Conservation (phyloP, 2,797 vertebrate genomes). For the Bradypodion pumilum region DNA sequence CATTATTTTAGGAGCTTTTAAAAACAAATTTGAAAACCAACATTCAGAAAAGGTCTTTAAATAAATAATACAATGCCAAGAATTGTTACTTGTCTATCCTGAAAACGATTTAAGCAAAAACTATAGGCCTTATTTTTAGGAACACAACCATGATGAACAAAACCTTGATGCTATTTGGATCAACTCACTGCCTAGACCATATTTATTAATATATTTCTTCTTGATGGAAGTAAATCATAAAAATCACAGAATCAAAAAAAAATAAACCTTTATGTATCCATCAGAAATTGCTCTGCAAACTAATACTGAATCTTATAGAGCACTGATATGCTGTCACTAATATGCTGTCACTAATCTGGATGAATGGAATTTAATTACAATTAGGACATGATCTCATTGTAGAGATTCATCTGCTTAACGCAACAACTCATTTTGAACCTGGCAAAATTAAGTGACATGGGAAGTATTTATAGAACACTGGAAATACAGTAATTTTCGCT, state of each 20-base stretch:
- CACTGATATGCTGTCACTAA: constrained; percentile 11
- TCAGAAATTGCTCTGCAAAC: neutral
- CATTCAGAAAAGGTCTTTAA: neutral
- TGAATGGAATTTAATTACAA: constrained; percentile 31
- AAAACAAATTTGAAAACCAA: neutral
- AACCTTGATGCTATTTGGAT: neutral
- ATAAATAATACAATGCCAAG: neutral
- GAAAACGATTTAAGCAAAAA: neutral
- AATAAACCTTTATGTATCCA: neutral
- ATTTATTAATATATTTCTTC: neutral
- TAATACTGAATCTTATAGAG: neutral
- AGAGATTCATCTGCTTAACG: constrained; percentile 5
- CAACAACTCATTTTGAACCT: constrained; percentile 10
- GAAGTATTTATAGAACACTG: constrained; percentile 13
- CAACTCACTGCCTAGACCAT: neutral
- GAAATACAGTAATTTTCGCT: constrained; percentile 19
- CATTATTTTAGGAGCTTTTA: neutral
- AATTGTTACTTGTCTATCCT: neutral
- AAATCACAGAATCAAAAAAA: neutral
- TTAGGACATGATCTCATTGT: constrained; percentile 9
- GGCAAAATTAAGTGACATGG: constrained; percentile 16
- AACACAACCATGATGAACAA: neutral
- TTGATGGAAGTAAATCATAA: neutral
- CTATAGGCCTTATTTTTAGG: neutral
- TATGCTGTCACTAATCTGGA: constrained; percentile 5